Percentiles rank a stretch among this genome's conserved stretches.
Evolutionary conservation across 1,140 invertebrate species (phyloP).

Genomic region (Drosophila mojavensis): DNA sequence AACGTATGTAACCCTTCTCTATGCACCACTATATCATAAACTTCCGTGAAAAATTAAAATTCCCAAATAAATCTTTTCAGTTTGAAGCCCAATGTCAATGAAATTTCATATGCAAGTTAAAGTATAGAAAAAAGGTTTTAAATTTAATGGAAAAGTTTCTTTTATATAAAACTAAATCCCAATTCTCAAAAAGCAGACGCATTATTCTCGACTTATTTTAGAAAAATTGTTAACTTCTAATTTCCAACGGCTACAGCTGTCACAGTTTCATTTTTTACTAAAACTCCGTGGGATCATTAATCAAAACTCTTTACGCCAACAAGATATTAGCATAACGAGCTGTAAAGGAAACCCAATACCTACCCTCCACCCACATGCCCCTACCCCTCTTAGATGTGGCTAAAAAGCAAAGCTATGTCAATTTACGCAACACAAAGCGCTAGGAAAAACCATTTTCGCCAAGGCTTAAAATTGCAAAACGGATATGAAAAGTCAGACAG

Average conservation of each 20-base stretch:
- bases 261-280: conserved; percentile 44
- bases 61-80: too few relatives aligned
- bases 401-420: conserved; percentile 77
- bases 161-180: background rate
- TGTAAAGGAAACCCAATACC: conserved; percentile 4
- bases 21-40: too few relatives aligned
- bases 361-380: background rate
- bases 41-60: too few relatives aligned
- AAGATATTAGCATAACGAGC: conserved; percentile 76
- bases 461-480: conserved; percentile 71
- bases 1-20: too few relatives aligned
- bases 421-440: conserved; percentile 64
- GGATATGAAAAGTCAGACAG: conserved; percentile 66
- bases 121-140: too few relatives aligned
- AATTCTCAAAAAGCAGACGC: background rate
- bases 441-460: conserved; percentile 54
- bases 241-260: conserved; percentile 47
- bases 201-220: conserved; percentile 9
- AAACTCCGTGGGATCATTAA: conserved; percentile 62
- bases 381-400: background rate
- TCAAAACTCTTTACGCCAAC: conserved; percentile 73
- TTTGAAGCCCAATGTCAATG: too few relatives aligned
- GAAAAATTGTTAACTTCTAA: conserved; percentile 13
- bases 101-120: too few relatives aligned
- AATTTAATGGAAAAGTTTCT: background rate